Percentiles rank a stretch among this genome's conserved stretches.
These are phyloP conservation scores for Diphyllodes magnificus DNA, from an alignment of 2,113 vertebrate species.

Conservation along the genomic window DNA sequence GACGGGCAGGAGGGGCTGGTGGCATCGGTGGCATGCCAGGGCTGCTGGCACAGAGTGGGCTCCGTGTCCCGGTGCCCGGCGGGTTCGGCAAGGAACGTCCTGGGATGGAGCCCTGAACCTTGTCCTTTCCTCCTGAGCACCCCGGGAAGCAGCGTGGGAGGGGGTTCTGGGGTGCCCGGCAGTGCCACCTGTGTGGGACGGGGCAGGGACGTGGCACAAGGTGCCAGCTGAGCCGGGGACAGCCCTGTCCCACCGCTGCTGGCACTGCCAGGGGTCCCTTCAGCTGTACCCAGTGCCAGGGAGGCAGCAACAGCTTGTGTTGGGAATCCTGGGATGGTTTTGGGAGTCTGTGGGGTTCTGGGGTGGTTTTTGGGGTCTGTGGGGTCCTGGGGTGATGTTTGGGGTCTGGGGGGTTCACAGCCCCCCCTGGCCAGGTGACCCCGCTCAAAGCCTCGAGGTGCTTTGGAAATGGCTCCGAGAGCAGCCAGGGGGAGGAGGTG, in stretches of 20 bases:
- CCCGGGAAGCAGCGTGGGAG: fast-evolving
- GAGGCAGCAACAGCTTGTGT: neutral
- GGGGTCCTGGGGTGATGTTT: neutral
- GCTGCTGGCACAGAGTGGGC: neutral
- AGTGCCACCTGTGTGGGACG: neutral
- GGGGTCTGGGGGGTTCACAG: neutral
- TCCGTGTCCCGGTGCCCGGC: fast-evolving
- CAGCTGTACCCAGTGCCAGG: neutral
- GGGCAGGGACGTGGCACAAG: neutral
- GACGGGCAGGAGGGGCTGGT: neutral
- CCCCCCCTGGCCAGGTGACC: neutral
- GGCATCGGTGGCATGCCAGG: fast-evolving
- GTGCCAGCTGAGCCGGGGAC: neutral
- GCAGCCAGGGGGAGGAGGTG: neutral
- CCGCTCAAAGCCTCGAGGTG: neutral
- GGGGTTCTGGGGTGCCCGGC: neutral
- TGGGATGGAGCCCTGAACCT: neutral
- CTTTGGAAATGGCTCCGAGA: neutral
- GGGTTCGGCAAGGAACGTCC: neutral
- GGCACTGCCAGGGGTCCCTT: neutral
- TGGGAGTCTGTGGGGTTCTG: neutral
- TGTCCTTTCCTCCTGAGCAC: neutral
- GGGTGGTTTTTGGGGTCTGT: too few relatives aligned
- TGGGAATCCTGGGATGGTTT: neutral
- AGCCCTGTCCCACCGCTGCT: neutral